Evolutionary conservation across 2,888 invertebrate genomes (phyloP).

Genomic region (Lysandra coridon): DNA sequence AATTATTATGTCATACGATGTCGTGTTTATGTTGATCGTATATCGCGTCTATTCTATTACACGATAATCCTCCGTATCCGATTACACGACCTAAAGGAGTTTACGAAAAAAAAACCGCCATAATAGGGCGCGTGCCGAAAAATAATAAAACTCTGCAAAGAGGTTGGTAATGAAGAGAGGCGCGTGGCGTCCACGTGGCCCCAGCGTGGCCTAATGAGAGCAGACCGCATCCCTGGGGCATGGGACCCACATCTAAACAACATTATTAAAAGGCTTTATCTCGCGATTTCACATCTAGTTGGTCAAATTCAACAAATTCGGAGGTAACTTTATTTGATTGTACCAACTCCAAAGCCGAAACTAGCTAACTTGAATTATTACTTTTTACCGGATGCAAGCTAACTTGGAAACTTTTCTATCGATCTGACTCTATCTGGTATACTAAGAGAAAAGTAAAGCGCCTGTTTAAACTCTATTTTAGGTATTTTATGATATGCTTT

Average conservation of each 20-base stretch:
- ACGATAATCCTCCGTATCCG: slow-evolving; percentile 59
- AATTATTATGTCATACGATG: slow-evolving; percentile 42
- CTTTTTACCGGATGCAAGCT: not conserved
- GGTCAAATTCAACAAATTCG: not conserved
- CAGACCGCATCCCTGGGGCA: slow-evolving; percentile 46
- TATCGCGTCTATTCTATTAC: slow-evolving; percentile 54
- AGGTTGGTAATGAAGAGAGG: slow-evolving; percentile 65
- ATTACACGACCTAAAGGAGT: slow-evolving; percentile 59
- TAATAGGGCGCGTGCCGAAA: slow-evolving; percentile 72
- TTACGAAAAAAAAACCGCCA: slow-evolving; percentile 56
- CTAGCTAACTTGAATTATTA: not conserved
- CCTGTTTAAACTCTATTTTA: not conserved
- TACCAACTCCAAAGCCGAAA: too few relatives aligned
- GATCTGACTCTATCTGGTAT: not conserved
- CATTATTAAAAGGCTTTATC: slow-evolving; percentile 30
- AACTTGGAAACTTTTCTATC: not conserved
- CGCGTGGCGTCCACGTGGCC: slow-evolving; percentile 55
- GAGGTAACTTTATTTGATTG: too few relatives aligned
- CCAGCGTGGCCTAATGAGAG: slow-evolving; percentile 51
- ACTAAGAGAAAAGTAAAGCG: not conserved
- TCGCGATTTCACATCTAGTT: slow-evolving; percentile 1
- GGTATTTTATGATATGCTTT: not conserved
- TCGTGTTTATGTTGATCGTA: slow-evolving; percentile 71
- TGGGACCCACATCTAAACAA: slow-evolving; percentile 23
- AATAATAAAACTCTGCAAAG: slow-evolving; percentile 70